Base-by-base conservation (phyloP, 64 coral and sea anemone genomes). In the Porites lutea region DNA sequence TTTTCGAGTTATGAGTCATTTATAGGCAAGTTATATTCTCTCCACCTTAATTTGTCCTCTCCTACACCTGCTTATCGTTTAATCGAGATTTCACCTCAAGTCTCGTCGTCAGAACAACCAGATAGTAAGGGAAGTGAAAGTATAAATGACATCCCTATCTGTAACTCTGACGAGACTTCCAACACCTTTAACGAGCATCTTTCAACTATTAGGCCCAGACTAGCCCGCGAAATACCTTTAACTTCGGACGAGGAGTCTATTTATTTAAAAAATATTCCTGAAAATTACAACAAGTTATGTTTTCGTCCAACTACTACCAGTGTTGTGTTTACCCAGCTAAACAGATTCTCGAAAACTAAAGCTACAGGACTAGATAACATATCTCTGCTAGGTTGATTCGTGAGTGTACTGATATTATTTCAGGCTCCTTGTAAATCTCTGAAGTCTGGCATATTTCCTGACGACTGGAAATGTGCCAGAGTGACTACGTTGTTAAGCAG, bases 171-270 rank as follows among this genome's bases (percentile, higher is more conserved):
- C 16, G 16, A 78, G 51, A 78, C 55, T 58, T 57, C 60, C 21
- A 70, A 66, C 22, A 47, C 67, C 14, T 87, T 87, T 72, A 87
- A 89, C 46, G 37, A 60, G 14, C 54, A 78, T n/a, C 77, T 89
- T 77, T 72, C 87, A 48, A 89, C 71, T 37, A 37, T 48, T 78
- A 5, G 72, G 73, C 19, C 87, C 87, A 79, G 27, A 37, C 27
- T 37, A 37, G 27, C 27, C 27, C 27, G 27, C 27, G 27, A 37
- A 37, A 37, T 37, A 37, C 27, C 27, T 37, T 37, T 37, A 37
- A 37, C 27, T 37, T 37, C 27, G 27, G 27, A 37, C 27, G 27
- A 37, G 27, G 27, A 37, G 27, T 37, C 27, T 37, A 37, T 37
- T 37, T 37, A 37, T 37, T 37, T 37, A 37, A 37, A 37, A 0